Evolutionary conservation across 2,888 invertebrate genomes (phyloP).

Genomic region (Clitarchus hookeri): DNA sequence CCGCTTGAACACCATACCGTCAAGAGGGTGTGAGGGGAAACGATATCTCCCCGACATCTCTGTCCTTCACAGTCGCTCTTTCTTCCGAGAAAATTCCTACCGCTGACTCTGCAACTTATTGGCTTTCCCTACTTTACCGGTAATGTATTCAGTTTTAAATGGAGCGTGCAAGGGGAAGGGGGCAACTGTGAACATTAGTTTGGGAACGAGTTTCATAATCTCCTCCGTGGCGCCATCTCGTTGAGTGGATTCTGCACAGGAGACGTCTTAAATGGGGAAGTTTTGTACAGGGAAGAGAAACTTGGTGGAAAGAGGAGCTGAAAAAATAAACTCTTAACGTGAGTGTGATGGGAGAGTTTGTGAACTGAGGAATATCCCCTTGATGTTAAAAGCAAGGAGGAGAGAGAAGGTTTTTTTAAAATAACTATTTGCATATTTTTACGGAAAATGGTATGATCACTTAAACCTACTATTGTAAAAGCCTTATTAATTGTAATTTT

Average conservation of each 20-base stretch:
- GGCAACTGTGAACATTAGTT: slow-evolving; percentile 22
- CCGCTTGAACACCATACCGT: neutral
- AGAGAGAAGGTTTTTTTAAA: too few species aligned
- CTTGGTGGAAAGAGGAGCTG: neutral
- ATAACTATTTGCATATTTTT: too few species aligned
- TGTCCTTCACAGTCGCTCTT: neutral
- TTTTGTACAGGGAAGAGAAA: neutral
- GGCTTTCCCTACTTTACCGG: slow-evolving; percentile 23
- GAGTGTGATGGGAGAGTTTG: neutral
- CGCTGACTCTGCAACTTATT: slow-evolving; percentile 19
- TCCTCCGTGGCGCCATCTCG: neutral
- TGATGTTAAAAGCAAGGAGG: neutral
- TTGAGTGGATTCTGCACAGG: slow-evolving; percentile 15
- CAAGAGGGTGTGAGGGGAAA: neutral
- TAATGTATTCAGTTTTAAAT: slow-evolving; percentile 17
- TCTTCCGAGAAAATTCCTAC: neutral
- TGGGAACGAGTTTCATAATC: slow-evolving; percentile 16
- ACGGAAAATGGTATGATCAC: too few species aligned
- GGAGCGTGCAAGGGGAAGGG: neutral
- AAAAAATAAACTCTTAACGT: neutral
- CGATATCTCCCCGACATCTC: neutral
- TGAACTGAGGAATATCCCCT: neutral
- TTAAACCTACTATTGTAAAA: too few species aligned
- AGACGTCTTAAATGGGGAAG: slow-evolving; percentile 24
- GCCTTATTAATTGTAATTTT: too few species aligned